These are phyloP conservation scores for Stomatorhinus walkeri DNA, from an alignment of 2,797 vertebrate genomes.

Conservation along the genomic window DNA sequence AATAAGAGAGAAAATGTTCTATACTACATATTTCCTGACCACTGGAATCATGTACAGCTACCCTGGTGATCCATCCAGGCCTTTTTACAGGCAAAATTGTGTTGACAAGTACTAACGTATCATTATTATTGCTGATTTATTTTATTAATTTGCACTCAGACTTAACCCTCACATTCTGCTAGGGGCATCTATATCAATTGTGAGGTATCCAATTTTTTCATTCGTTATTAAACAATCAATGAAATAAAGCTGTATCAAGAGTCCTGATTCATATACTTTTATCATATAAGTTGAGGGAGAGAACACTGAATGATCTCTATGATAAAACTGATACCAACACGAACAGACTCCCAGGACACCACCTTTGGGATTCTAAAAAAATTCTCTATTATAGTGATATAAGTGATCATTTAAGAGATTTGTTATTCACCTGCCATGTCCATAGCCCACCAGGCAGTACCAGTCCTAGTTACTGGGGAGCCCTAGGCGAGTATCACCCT, in stretches of 20 bases:
- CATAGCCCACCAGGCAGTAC: not conserved
- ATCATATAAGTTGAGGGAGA: not conserved
- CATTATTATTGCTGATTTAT: not conserved
- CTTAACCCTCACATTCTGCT: not conserved
- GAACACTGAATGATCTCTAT: not conserved
- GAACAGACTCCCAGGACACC: not conserved
- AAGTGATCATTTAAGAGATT: not conserved
- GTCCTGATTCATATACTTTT: not conserved
- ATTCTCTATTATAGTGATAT: not conserved
- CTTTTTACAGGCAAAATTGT: not conserved
- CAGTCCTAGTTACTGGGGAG: not conserved
- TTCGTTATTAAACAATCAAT: not conserved
- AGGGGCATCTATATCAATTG: not conserved
- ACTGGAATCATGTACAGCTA: not conserved
- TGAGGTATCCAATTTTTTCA: not conserved
- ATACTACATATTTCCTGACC: not conserved
- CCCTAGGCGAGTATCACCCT: not conserved
- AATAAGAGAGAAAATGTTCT: not conserved
- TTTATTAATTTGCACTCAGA: not conserved
- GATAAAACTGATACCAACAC: not conserved
- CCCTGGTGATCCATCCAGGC: not conserved
- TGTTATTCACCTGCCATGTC: not conserved
- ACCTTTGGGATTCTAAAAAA: not conserved
- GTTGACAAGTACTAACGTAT: not conserved
- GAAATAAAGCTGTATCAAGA: not conserved